Evolutionary conservation across 2,113 vertebrate genomes (phyloP).

Genomic region (Odocoileus hemionus): DNA sequence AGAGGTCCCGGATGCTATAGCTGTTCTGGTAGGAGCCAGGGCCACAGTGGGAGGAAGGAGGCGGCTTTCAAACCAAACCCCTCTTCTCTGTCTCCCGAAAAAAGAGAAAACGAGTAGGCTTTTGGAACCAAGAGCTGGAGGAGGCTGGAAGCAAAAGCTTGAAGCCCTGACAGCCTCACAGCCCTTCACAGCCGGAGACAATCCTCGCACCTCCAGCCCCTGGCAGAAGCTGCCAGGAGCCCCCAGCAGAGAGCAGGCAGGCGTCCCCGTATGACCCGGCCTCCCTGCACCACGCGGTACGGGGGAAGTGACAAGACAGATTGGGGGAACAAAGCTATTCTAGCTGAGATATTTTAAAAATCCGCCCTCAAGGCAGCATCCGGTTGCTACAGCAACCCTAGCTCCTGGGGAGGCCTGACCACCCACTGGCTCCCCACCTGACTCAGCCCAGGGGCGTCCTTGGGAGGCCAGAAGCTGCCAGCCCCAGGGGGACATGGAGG

Average conservation of each 20-base stretch:
- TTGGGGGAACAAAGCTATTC: background rate
- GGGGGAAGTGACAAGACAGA: conserved; percentile 21
- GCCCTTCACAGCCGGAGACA: background rate
- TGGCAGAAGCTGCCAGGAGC: conserved; percentile 21
- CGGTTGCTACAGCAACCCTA: conserved; percentile 67
- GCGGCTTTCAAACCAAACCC: background rate
- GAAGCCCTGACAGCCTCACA: background rate
- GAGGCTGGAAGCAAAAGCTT: background rate
- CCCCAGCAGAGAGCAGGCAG: background rate
- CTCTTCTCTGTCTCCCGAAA: background rate
- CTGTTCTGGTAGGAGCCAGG: background rate
- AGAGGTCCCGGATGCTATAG: background rate
- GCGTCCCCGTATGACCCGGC: background rate
- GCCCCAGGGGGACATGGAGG: background rate
- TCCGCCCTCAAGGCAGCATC: conserved; percentile 42
- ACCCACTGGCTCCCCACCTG: background rate
- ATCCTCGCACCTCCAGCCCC: conserved; percentile 15
- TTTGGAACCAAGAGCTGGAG: conserved; percentile 1
- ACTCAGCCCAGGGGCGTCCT: background rate
- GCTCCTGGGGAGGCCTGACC: conserved; percentile 51
- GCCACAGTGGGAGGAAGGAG: background rate
- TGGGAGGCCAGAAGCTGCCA: background rate
- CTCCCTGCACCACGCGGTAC: background rate
- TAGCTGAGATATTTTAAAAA: conserved; percentile 64
- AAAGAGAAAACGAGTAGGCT: background rate